phyloP scores from a whole-genome alignment of 2,113 vertebrate species.

The Macaca fascicularis region DNA sequence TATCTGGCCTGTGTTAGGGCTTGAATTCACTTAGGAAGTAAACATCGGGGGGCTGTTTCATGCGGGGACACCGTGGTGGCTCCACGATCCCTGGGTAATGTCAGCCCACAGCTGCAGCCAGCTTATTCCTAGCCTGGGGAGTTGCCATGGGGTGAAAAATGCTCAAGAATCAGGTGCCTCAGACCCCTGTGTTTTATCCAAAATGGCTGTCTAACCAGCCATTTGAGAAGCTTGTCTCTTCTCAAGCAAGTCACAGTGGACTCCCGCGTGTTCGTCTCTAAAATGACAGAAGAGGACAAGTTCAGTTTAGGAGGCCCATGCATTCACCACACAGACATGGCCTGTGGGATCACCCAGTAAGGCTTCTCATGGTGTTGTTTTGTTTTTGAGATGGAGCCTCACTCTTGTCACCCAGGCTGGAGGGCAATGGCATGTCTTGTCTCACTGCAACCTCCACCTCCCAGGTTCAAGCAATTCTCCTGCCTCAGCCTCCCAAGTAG shows the following conservation, averaged over 20 bases:
- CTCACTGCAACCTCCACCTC: too few relatives aligned
- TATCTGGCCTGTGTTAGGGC: not conserved
- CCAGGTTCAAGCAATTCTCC: too few relatives aligned
- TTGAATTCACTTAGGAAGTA: not conserved
- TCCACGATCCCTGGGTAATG: fast-evolving
- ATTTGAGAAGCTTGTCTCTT: not conserved
- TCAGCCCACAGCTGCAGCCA: too few relatives aligned
- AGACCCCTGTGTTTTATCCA: fast-evolving
- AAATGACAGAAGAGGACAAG: not conserved
- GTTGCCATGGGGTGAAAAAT: not conserved
- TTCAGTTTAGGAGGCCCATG: not conserved
- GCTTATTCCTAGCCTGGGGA: not conserved
- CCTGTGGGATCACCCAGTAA: not conserved
- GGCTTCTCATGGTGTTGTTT: not conserved
- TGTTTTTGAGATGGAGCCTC: not conserved
- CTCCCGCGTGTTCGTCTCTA: not conserved
- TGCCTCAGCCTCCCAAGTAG: too few relatives aligned
- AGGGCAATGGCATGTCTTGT: too few relatives aligned
- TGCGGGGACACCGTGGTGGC: fast-evolving
- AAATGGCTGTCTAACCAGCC: not conserved
- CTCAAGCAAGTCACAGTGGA: not conserved
- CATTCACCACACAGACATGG: not conserved
- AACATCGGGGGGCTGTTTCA: not conserved
- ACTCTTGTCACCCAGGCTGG: too few relatives aligned
- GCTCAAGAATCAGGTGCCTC: not conserved